A percentile compares a stretch with the other conserved stretches of the same genome.
These are phyloP conservation scores for Orgyia antiqua DNA, from an alignment of 2,888 invertebrate species.

Conservation along the genomic window DNA sequence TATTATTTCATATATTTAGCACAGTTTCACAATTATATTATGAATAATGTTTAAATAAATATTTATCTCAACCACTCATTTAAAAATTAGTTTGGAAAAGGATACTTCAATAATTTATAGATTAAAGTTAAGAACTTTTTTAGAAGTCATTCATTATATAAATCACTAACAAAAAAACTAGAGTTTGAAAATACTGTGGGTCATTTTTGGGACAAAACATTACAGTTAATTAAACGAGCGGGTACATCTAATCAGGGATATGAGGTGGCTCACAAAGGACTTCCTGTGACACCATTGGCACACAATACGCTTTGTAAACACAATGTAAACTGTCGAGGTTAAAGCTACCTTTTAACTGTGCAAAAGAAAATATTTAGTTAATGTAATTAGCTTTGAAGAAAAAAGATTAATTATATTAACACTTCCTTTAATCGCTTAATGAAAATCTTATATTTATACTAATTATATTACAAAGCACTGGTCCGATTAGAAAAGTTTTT, in stretches of 20 bases:
- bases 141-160: slow-evolving; percentile 14
- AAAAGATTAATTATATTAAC: slow-evolving; percentile 2
- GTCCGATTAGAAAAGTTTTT: too few species aligned
- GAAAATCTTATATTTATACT: too few species aligned
- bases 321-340: slow-evolving; percentile 18
- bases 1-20: too few species aligned
- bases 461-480: too few species aligned
- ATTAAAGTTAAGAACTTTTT: too few species aligned
- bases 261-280: slow-evolving; percentile 32
- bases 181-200: slow-evolving; percentile 21
- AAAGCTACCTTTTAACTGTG: slow-evolving; percentile 1
- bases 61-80: too few species aligned
- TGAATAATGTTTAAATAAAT: too few species aligned
- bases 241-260: slow-evolving; percentile 39
- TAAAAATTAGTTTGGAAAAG: too few species aligned
- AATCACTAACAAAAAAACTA: slow-evolving; percentile 17
- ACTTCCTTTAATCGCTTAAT: too few species aligned
- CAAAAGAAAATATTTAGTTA: slow-evolving; percentile 3
- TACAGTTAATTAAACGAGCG: slow-evolving; percentile 24
- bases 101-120: too few species aligned
- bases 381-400: slow-evolving; percentile 2
- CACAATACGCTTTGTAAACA: slow-evolving; percentile 29
- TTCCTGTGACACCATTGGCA: slow-evolving; percentile 31
- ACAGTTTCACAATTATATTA: too few species aligned
- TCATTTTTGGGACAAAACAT: slow-evolving; percentile 18